Percentiles rank a stretch among this genome's conserved stretches.
Evolutionary conservation across 2,888 invertebrate genomes (phyloP).

Genomic region (Apomyelois bistriatella): DNA sequence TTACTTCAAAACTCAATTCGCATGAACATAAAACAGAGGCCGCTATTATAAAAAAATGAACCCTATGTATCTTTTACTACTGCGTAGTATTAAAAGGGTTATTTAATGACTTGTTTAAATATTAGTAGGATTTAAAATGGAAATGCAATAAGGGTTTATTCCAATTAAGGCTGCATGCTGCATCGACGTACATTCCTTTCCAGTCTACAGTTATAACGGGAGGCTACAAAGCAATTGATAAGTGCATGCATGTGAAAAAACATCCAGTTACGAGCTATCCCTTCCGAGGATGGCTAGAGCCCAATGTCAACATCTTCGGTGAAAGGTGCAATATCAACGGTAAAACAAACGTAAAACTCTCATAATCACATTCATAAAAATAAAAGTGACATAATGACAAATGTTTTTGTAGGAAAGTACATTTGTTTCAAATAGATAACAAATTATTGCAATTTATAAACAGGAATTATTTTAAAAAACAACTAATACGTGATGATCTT

Average conservation of each 20-base stretch:
- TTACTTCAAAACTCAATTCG: background rate
- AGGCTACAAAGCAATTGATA: slow-evolving; percentile 9
- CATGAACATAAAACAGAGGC: too few species aligned
- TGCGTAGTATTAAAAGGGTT: too few species aligned
- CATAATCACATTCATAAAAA: slow-evolving; percentile 6
- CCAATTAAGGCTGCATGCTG: slow-evolving; percentile 4
- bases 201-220: slow-evolving; percentile 14
- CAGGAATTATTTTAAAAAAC: too few species aligned
- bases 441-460: too few species aligned
- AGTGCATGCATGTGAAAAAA: slow-evolving; percentile 14
- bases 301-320: slow-evolving; percentile 22
- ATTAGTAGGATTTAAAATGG: background rate
- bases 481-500: too few species aligned
- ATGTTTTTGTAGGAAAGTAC: background rate
- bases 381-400: background rate
- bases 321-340: slow-evolving; percentile 18
- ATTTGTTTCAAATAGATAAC: too few species aligned
- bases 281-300: slow-evolving; percentile 12
- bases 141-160: slow-evolving; percentile 7
- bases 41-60: too few species aligned
- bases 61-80: too few species aligned
- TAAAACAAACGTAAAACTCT: slow-evolving; percentile 14
- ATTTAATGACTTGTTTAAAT: background rate
- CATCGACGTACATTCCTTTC: background rate
- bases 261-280: slow-evolving; percentile 10